phyloP scores from a whole-genome alignment of 2,888 invertebrate genomes.

The Oeneis ivallda region DNA sequence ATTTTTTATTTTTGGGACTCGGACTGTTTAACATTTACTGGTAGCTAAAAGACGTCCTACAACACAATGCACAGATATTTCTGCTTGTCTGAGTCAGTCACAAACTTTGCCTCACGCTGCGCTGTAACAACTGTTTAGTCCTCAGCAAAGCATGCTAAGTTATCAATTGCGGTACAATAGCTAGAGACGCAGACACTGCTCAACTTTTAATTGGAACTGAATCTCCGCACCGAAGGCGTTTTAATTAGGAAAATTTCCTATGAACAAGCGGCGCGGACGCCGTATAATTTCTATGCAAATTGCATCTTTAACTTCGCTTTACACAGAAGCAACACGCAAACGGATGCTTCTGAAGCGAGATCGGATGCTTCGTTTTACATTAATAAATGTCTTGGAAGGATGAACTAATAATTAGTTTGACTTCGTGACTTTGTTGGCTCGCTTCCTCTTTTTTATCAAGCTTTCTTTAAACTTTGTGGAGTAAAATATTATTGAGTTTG shows the following conservation, averaged over 20 bases:
- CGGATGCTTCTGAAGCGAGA: constrained; percentile 49
- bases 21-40: too few species aligned
- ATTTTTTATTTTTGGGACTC: too few species aligned
- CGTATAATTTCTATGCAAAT: constrained; percentile 81
- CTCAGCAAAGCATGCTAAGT: constrained; percentile 27
- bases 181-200: constrained; percentile 45
- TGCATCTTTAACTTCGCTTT: constrained; percentile 76
- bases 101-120: constrained; percentile 6
- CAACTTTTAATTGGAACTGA: constrained; percentile 80
- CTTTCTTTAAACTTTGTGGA: neutral
- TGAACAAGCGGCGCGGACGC: constrained; percentile 70
- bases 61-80: neutral
- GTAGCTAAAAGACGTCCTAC: too few species aligned
- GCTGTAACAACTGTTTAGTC: constrained; percentile 16
- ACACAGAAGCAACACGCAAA: constrained; percentile 48
- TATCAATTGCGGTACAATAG: constrained; percentile 38
- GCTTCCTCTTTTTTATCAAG: neutral
- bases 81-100: neutral
- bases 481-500: constrained; percentile 5
- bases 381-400: constrained; percentile 33
- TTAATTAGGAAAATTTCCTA: constrained; percentile 80
- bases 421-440: constrained; percentile 20
- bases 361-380: constrained; percentile 40
- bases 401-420: constrained; percentile 26
- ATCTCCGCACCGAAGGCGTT: constrained; percentile 76